Conservation (phyloP, 2,888 invertebrate genomes). For the Tiliacea aurago region DNA sequence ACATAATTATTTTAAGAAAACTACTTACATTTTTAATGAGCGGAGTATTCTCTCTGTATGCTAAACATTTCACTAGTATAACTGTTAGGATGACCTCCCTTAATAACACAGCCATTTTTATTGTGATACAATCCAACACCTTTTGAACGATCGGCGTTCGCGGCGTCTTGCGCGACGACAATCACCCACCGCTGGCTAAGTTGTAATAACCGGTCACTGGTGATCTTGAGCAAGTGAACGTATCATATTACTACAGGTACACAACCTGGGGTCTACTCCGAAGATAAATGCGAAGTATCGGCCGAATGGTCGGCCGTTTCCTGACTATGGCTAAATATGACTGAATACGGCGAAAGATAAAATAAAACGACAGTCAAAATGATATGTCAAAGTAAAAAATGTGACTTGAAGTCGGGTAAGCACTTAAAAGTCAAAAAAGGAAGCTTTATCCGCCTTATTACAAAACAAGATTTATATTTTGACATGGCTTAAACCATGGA, state of each 20-base stretch:
- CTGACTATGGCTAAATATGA: no score
- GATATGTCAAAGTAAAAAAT: no score
- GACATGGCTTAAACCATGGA: no score
- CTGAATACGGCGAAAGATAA: no score
- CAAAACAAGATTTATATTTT: no score
- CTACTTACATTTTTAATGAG: conserved; percentile 85
- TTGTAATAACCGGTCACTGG: conserved; percentile 54
- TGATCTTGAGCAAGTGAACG: conserved; percentile 62
- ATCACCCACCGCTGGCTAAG: conserved; percentile 9
- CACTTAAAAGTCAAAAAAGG: no score
- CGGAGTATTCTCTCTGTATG: conserved; percentile 75
- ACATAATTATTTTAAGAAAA: conserved; percentile 8
- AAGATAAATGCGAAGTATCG: no score
- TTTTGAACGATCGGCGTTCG: conserved; percentile 24
- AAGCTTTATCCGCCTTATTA: no score
- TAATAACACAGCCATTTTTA: conserved; percentile 49
- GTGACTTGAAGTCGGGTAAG: no score
- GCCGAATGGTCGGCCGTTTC: no score
- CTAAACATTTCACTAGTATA: conserved; percentile 61
- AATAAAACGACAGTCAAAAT: no score
- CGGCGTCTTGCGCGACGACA: conserved; percentile 34
- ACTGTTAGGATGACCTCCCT: conserved; percentile 48
- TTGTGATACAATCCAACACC: neutral
- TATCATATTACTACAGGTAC: neutral
- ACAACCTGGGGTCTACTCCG: neutral